A percentile compares a stretch with the other conserved stretches of the same genome.
Conservation (phyloP, 2,113 vertebrate species). For the Hemiscyllium ocellatum region DNA sequence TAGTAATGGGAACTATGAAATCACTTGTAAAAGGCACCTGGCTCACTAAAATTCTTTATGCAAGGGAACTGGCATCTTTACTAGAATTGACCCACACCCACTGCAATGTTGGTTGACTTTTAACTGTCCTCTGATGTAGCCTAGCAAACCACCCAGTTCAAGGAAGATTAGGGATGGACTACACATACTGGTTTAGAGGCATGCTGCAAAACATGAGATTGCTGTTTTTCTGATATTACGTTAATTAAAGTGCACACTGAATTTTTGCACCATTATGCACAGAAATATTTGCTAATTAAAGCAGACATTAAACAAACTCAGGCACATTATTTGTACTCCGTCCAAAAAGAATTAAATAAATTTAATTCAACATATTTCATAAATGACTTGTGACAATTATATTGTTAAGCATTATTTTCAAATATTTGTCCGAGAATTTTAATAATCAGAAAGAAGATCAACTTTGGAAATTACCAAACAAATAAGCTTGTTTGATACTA, state of each 20-base stretch:
- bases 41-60: too few species aligned
- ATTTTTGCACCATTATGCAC: not conserved
- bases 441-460: not conserved
- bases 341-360: not conserved
- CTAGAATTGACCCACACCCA: too few species aligned
- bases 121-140: too few species aligned
- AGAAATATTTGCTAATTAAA: not conserved
- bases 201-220: not conserved
- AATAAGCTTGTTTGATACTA: not conserved
- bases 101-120: too few species aligned
- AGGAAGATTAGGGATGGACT: too few species aligned
- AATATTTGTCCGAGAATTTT: not conserved
- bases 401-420: not conserved
- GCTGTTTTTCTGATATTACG: not conserved
- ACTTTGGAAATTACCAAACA: not conserved
- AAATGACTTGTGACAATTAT: not conserved
- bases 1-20: not conserved
- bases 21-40: not conserved
- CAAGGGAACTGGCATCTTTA: too few species aligned
- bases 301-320: not conserved
- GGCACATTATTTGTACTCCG: not conserved
- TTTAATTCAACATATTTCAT: not conserved
- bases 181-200: not conserved
- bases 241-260: not conserved
- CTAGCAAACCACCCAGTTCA: too few species aligned